These are phyloP conservation scores for Syngnathus floridae DNA, from an alignment of 2,113 vertebrate species.

Conservation along the genomic window DNA sequence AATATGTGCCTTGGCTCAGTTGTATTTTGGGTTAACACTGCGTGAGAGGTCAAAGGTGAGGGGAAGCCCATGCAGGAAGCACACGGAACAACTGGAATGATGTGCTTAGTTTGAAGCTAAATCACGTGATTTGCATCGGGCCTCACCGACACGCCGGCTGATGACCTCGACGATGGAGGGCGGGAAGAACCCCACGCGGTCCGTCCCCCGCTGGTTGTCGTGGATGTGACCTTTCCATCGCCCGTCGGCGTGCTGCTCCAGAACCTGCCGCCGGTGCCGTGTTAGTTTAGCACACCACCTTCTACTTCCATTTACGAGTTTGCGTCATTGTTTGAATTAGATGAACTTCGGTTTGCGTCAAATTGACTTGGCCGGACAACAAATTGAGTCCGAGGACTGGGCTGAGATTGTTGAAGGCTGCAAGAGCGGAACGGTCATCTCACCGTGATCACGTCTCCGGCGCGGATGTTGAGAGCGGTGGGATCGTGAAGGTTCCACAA, in stretches of 20 bases:
- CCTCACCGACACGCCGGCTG: slow-evolving; percentile 80
- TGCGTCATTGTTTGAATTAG: neutral
- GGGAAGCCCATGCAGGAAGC: slow-evolving; percentile 14
- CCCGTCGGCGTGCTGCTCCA: slow-evolving; percentile 88
- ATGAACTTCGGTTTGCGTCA: no score
- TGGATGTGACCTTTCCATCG: slow-evolving; percentile 96
- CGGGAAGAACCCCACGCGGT: slow-evolving; percentile 88
- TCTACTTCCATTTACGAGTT: no score
- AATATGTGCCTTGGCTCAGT: neutral
- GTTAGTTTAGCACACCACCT: neutral
- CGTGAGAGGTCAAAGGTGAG: slow-evolving; percentile 39
- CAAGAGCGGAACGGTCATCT: slow-evolving; percentile 6
- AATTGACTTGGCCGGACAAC: no score
- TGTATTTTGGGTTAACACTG: neutral
- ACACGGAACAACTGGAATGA: slow-evolving; percentile 32
- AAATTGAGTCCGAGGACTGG: no score
- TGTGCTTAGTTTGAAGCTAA: slow-evolving; percentile 20
- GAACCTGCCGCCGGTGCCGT: slow-evolving; percentile 67
- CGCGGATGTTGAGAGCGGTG: slow-evolving; percentile 88
- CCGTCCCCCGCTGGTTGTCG: slow-evolving; percentile 79
- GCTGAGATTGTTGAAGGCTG: no score
- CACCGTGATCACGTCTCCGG: slow-evolving; percentile 92
- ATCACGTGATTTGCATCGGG: neutral
- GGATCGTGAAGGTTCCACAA: slow-evolving; percentile 96
- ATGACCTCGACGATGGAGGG: slow-evolving; percentile 91